A percentile compares a stretch with the other conserved stretches of the same genome.
Conservation (phyloP, 2,797 vertebrate genomes). For the Enteromius radiatus region DNA sequence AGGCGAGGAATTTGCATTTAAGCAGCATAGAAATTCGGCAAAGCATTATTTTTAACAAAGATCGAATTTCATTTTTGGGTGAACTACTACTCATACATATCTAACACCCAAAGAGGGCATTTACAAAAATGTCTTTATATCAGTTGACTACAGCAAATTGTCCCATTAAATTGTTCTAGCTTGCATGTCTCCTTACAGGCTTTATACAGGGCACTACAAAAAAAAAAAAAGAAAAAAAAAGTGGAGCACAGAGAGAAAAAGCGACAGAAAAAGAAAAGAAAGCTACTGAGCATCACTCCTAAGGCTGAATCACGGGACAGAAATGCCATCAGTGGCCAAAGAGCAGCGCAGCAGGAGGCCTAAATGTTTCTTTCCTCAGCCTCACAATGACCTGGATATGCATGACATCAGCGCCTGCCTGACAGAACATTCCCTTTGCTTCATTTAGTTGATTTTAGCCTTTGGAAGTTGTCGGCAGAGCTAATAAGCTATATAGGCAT, state of each 20-base stretch:
- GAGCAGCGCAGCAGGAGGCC: constrained; percentile 35
- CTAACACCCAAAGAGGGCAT: neutral
- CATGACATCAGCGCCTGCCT: constrained; percentile 60
- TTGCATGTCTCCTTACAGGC: constrained; percentile 2
- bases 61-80: neutral
- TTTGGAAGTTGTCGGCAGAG: constrained; percentile 69
- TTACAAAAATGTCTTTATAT: constrained; percentile 3
- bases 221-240: neutral
- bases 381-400: constrained; percentile 66
- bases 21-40: neutral
- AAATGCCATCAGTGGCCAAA: constrained; percentile 46
- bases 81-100: neutral
- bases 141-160: neutral
- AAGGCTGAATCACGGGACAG: constrained; percentile 41
- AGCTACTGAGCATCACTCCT: constrained; percentile 22
- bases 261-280: neutral
- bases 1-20: too few species aligned
- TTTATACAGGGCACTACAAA: neutral
- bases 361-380: constrained; percentile 38
- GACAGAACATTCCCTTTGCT: constrained; percentile 67
- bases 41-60: neutral
- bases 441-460: constrained; percentile 72
- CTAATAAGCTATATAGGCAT: constrained; percentile 76
- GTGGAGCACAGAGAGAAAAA: constrained; percentile 7
- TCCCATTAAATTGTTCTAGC: neutral